Base-by-base conservation (phyloP, 1,140 invertebrate species). In the Bilobella aurantiaca region DNA sequence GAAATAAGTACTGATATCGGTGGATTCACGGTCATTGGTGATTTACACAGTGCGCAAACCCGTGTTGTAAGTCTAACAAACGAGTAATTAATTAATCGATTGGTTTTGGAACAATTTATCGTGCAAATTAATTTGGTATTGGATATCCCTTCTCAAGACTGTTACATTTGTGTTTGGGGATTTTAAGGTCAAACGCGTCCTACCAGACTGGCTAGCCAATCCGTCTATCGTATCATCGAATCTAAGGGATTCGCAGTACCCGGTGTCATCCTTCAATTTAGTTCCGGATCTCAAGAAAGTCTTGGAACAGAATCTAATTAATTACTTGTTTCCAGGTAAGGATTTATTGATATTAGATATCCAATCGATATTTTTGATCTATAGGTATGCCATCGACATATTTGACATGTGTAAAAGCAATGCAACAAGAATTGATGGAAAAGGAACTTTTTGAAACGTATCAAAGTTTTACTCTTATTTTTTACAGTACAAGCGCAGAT, bases 141-240 rank as follows among this genome's bases (percentile, higher is more conserved):
- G 75, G 29, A 69, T 76, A 64, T 67, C 75, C 32, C 74, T 73
- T n/a, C 37, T 61, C 60, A 69, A 60, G 72, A 72, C 23, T 67
- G 73, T 65, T 59, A 65, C n/a, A 67, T 73, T 59, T 74, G 47
- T 21, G 46, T 69, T 14, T 62, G 27, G 14, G 18, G 23, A 47
- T 60, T 64, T n/a, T 23, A 30, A 79, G 78, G 85, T 88, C 8
- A 82, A 84, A 74, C 81, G 89, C 76, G 82, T 89, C 23, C 77
- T 96, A 53, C 93, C 93, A 25, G 79, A 87, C 68, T 97, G 94
- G 94, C 76, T 96, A 31, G 83, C 86, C 0, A 82, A 90, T 76
- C 91, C 93, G 8, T 83, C 82, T 66, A 77, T 89, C 27, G 83
- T 96, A 57, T 84, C 86, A 18, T 80, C 82, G 34, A 83, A 90